A percentile compares a stretch with the other conserved stretches of the same genome.
Evolutionary conservation across 2,113 vertebrate genomes (phyloP).

Genomic region (Urocolius indicus): DNA sequence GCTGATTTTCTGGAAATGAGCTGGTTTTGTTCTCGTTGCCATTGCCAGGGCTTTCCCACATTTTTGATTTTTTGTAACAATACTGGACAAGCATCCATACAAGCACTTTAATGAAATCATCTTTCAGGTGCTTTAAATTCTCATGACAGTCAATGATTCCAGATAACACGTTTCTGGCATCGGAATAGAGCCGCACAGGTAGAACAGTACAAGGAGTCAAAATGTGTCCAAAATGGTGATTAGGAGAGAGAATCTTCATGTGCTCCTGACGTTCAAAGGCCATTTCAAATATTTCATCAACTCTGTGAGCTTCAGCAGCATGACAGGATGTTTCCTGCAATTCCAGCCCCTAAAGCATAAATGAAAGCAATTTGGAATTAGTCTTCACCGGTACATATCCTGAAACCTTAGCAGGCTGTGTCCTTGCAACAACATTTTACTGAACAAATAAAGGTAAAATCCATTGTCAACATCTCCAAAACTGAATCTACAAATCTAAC

Average conservation of each 20-base stretch:
- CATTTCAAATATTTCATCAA: conserved; percentile 94
- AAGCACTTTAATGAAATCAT: conserved; percentile 92
- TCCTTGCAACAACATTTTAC: neutral
- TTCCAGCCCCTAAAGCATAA: conserved; percentile 87
- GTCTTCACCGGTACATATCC: neutral
- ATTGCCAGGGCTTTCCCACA: conserved; percentile 44
- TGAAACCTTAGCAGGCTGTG: neutral
- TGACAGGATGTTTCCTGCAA: conserved; percentile 98
- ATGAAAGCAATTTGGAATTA: neutral
- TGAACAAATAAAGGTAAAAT: neutral
- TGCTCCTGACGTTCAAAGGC: conserved; percentile 87
- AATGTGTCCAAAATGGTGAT: conserved; percentile 90
- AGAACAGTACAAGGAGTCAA: conserved; percentile 90
- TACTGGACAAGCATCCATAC: conserved; percentile 91
- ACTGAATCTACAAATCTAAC: neutral
- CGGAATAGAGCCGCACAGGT: conserved; percentile 90
- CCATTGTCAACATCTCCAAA: neutral
- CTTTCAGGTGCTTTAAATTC: conserved; percentile 90
- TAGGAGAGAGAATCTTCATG: conserved; percentile 80
- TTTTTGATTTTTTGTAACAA: conserved; percentile 74
- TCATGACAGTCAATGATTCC: conserved; percentile 93
- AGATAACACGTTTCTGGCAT: conserved; percentile 90
- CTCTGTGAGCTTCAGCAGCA: conserved; percentile 91
- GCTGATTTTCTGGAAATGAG: neutral
- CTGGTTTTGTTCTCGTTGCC: neutral